Evolutionary conservation across 2,888 invertebrate species (phyloP).

Genomic region (Neocrepidodera transversa): DNA sequence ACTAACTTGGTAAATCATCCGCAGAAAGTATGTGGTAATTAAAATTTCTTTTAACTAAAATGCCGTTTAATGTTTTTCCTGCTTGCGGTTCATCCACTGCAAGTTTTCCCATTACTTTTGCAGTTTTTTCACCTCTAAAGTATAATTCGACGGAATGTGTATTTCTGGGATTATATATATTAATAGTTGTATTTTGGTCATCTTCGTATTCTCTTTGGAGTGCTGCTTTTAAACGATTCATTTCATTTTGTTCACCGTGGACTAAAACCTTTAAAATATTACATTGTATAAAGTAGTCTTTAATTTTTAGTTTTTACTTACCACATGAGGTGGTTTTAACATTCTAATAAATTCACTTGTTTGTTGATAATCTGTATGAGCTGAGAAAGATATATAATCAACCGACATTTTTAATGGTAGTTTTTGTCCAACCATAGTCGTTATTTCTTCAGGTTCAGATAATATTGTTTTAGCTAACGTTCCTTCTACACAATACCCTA

Average conservation of each 20-base stretch:
- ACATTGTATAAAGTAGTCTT: no score
- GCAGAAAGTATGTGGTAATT: conserved; percentile 96
- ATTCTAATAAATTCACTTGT: conserved; percentile 96
- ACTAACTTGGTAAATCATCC: conserved; percentile 84
- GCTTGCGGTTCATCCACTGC: conserved; percentile 84
- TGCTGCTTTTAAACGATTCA: conserved; percentile 94
- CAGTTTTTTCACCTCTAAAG: conserved; percentile 97
- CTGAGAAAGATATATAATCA: conserved; percentile 99
- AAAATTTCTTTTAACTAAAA: conserved; percentile 96
- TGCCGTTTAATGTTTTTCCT: conserved; percentile 84
- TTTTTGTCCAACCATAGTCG: conserved; percentile 94
- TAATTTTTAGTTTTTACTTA: conserved; percentile 37
- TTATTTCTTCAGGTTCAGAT: conserved; percentile 97
- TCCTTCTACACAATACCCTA: conserved; percentile 87
- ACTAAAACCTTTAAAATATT: conserved; percentile 75
- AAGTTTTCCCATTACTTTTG: conserved; percentile 95
- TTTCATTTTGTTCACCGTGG: conserved; percentile 99
- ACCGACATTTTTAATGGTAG: conserved; percentile 96
- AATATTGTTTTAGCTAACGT: conserved; percentile 92
- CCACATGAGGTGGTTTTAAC: conserved; percentile 94
- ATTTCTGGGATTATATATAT: conserved; percentile 92
- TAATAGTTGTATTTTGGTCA: conserved; percentile 79
- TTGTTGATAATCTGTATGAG: conserved; percentile 97
- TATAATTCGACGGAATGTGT: conserved; percentile 91
- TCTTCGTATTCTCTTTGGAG: conserved; percentile 92